Conservation (phyloP, 2,113 vertebrate genomes). For the Pogonocichla stellata region DNA sequence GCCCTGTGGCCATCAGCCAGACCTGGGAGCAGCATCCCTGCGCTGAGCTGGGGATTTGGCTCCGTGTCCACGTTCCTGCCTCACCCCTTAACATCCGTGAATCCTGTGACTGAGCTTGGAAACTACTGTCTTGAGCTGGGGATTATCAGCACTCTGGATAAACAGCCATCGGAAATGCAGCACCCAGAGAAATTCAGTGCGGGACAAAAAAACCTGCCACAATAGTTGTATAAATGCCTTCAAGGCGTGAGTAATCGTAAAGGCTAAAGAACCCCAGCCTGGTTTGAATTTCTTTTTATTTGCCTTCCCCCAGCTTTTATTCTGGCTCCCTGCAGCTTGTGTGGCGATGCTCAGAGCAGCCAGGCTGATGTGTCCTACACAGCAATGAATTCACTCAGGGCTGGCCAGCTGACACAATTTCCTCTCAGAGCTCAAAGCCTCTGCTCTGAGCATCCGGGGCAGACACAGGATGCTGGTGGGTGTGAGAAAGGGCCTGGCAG, state of each 20-base stretch:
- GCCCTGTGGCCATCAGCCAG: not conserved
- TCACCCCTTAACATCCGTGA: not conserved
- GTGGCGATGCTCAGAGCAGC: not conserved
- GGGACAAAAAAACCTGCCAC: not conserved
- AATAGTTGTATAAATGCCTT: not conserved
- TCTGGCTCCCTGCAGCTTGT: not conserved
- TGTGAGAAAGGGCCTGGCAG: slow-evolving; percentile 22
- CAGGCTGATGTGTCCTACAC: not conserved
- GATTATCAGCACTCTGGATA: not conserved
- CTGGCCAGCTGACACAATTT: not conserved
- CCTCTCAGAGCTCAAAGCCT: not conserved
- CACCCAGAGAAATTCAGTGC: not conserved
- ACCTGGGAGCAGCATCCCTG: not conserved
- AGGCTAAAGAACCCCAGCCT: not conserved
- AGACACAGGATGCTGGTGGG: slow-evolving; percentile 54
- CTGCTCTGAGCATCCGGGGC: not conserved
- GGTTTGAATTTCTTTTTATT: not conserved
- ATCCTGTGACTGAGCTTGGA: slow-evolving; percentile 25
- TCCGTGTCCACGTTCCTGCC: not conserved
- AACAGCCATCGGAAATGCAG: not conserved
- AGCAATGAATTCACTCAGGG: not conserved
- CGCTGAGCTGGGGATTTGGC: rapidly evolving
- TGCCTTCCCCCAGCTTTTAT: not conserved
- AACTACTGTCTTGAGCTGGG: not conserved
- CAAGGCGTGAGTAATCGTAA: not conserved